A percentile compares a stretch with the other conserved stretches of the same genome.
Evolutionary conservation across 2,113 vertebrate genomes (phyloP).

Genomic region (Rhinopomastus cyanomelas): DNA sequence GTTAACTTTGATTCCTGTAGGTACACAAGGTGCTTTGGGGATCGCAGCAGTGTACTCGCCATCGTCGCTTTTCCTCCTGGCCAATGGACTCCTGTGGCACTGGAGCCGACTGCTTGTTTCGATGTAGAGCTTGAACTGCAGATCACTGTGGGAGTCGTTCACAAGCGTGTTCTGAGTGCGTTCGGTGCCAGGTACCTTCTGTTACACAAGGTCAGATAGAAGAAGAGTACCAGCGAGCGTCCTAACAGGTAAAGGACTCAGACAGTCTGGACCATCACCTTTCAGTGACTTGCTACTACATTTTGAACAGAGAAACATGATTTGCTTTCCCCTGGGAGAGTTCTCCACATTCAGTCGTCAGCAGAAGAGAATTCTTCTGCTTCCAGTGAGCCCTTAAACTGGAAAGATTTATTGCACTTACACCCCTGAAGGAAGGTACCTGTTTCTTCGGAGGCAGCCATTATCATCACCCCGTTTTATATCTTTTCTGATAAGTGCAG

Average conservation of each 20-base stretch:
- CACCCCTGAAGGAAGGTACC: slow-evolving; percentile 71
- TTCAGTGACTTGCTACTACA: slow-evolving; percentile 48
- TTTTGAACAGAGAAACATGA: slow-evolving; percentile 67
- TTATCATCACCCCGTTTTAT: slow-evolving; percentile 67
- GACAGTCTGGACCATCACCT: slow-evolving; percentile 42
- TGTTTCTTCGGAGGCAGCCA: slow-evolving; percentile 69
- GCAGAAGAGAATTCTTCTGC: slow-evolving; percentile 52
- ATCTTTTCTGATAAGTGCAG: slow-evolving; percentile 68
- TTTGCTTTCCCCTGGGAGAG: slow-evolving; percentile 72
- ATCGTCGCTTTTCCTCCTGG: slow-evolving; percentile 3
- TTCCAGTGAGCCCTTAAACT: slow-evolving; percentile 62
- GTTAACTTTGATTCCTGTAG: slow-evolving; percentile 5
- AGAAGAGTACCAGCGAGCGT: no score
- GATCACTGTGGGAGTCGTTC: neutral
- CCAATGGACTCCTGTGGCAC: no score
- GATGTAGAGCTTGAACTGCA: neutral
- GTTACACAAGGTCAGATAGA: no score
- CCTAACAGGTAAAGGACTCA: slow-evolving; percentile 26
- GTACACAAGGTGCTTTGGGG: neutral
- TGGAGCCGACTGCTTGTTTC: neutral
- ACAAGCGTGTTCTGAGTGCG: neutral
- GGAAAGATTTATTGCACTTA: slow-evolving; percentile 73
- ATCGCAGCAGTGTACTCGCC: slow-evolving; percentile 38
- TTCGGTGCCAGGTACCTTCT: neutral
- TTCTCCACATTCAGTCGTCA: slow-evolving; percentile 58